Percentiles rank a stretch among this genome's conserved stretches.
Conservation (phyloP, 2,797 vertebrate species). For the Rhinogobio ventralis region DNA sequence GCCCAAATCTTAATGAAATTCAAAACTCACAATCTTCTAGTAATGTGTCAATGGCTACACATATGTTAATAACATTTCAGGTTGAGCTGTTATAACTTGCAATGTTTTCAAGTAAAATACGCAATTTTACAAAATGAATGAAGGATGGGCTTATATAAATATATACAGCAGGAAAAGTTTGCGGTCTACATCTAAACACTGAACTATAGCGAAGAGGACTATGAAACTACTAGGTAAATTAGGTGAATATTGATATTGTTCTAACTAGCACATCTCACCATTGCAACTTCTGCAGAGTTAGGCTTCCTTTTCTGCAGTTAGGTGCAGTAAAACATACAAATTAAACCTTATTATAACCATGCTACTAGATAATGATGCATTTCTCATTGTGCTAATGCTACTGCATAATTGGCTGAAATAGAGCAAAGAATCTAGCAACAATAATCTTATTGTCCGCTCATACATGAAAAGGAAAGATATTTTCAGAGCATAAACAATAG, state of each 20-base stretch:
- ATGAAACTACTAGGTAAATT: background rate
- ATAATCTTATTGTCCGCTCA: background rate
- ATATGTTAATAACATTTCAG: background rate
- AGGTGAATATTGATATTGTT: background rate
- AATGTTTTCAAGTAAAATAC: background rate
- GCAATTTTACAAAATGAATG: background rate
- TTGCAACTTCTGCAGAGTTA: slow-evolving; percentile 41
- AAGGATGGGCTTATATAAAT: background rate
- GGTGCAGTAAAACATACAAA: slow-evolving; percentile 25
- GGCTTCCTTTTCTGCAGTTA: slow-evolving; percentile 52
- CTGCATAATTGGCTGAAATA: background rate
- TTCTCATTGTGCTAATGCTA: background rate
- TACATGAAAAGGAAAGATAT: background rate
- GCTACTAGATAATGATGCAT: background rate
- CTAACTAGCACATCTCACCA: slow-evolving; percentile 50
- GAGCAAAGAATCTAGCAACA: background rate
- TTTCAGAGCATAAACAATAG: background rate
- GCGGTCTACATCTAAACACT: slow-evolving; percentile 10
- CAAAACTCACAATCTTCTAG: background rate
- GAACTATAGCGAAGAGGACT: background rate
- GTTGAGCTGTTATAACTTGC: background rate
- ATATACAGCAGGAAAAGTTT: background rate
- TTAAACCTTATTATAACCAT: background rate
- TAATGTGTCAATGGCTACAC: background rate
- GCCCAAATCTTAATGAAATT: background rate